phyloP scores from a whole-genome alignment of 2,113 vertebrate species.

The Oriolus oriolus region DNA sequence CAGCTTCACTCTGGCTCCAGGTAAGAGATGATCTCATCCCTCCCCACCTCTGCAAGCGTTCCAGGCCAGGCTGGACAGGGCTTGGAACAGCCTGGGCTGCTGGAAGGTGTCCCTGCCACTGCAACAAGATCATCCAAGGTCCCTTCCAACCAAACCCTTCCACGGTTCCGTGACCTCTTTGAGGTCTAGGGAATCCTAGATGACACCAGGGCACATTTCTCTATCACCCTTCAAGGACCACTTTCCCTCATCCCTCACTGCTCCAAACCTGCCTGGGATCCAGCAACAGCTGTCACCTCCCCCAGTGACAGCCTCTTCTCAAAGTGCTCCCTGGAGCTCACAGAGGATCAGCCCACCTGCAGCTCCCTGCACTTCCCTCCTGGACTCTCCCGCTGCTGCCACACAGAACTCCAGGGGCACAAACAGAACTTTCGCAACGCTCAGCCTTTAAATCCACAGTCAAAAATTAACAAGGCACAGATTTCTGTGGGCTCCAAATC shows the following conservation, averaged over 20 bases:
- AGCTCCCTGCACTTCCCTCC: not conserved
- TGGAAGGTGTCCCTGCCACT: not conserved
- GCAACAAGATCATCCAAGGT: too few relatives aligned
- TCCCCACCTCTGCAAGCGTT: accelerated
- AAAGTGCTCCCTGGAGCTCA: not conserved
- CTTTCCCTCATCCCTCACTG: not conserved
- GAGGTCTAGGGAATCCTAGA: not conserved
- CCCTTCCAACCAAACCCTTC: not conserved
- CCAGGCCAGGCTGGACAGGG: not conserved
- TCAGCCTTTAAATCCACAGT: not conserved
- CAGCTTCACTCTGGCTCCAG: not conserved
- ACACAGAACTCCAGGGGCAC: not conserved
- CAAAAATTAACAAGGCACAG: slow-evolving; percentile 45
- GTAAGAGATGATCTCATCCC: accelerated
- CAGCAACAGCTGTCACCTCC: not conserved
- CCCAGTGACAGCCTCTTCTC: not conserved
- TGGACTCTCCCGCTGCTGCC: not conserved
- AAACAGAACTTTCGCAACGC: not conserved
- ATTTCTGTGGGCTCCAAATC: not conserved
- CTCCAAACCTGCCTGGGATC: not conserved
- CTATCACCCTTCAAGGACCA: not conserved
- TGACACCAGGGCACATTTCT: not conserved
- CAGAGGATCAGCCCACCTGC: not conserved
- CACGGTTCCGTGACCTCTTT: accelerated
- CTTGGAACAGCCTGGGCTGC: too few relatives aligned